Conservation (phyloP, 2,113 vertebrate genomes). For the Psittacus erithacus region DNA sequence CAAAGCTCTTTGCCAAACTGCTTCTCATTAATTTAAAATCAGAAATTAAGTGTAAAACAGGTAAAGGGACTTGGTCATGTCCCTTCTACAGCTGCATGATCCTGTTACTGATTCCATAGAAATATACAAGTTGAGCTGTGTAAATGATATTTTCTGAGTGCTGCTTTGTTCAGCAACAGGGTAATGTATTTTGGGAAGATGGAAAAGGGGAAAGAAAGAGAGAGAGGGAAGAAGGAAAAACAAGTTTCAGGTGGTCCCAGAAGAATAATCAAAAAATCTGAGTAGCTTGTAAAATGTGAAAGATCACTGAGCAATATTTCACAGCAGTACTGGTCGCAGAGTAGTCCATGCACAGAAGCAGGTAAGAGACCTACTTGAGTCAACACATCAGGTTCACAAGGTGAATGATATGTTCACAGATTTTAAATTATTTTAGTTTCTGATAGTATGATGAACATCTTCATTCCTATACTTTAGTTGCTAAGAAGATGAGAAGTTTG, state of each 20-base stretch:
- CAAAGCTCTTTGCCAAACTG: not conserved
- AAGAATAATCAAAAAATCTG: not conserved
- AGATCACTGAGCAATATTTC: not conserved
- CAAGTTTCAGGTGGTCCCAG: not conserved
- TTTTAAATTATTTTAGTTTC: not conserved
- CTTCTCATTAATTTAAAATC: not conserved
- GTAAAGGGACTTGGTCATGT: not conserved
- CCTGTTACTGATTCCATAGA: not conserved
- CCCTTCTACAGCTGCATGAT: not conserved
- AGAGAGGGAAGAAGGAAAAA: not conserved
- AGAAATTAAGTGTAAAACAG: not conserved
- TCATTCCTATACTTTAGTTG: not conserved
- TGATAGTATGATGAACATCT: not conserved
- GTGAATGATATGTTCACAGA: not conserved
- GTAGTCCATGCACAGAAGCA: not conserved
- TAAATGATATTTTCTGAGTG: not conserved
- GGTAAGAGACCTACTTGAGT: not conserved
- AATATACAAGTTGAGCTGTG: not conserved
- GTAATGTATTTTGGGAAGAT: not conserved
- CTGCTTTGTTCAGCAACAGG: not conserved
- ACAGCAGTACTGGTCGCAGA: not conserved
- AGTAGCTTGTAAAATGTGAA: not conserved
- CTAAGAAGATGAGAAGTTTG: not conserved
- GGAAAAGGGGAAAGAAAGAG: no score
- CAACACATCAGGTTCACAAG: not conserved